Conservation (phyloP, 2,113 vertebrate genomes). For the Megaptera novaeangliae region DNA sequence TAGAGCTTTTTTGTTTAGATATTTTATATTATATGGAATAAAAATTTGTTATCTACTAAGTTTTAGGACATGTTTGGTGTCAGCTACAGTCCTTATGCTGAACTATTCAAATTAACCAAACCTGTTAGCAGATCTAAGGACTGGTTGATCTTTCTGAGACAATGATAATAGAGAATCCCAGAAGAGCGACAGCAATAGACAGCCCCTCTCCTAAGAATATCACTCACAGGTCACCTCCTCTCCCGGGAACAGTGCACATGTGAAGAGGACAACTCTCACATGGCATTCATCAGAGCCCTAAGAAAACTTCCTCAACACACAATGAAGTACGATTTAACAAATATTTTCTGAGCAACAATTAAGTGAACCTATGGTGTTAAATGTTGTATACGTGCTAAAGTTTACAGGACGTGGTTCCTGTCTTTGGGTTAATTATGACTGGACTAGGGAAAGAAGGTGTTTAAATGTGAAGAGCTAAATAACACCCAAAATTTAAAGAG, state of each 20-base stretch:
- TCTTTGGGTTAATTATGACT: neutral
- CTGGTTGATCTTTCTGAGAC: neutral
- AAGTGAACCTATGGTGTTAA: neutral
- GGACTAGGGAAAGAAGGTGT: neutral
- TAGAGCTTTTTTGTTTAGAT: neutral
- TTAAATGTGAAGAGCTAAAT: neutral
- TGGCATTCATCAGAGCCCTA: neutral
- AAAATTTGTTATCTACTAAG: neutral
- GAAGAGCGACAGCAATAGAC: neutral
- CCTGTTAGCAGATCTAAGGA: neutral
- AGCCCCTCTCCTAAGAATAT: neutral
- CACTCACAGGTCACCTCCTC: neutral
- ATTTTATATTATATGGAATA: neutral
- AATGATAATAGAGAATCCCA: neutral
- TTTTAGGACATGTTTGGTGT: neutral
- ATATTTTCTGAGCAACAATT: neutral
- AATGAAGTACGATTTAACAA: neutral
- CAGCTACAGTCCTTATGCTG: neutral
- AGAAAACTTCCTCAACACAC: neutral
- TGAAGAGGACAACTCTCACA: neutral
- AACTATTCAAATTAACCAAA: neutral
- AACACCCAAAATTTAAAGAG: neutral
- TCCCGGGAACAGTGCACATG: neutral
- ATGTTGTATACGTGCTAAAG: neutral
- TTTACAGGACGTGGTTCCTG: neutral